Base-by-base conservation (phyloP, 2,888 invertebrate species). In the Melangyna quadrimaculata region DNA sequence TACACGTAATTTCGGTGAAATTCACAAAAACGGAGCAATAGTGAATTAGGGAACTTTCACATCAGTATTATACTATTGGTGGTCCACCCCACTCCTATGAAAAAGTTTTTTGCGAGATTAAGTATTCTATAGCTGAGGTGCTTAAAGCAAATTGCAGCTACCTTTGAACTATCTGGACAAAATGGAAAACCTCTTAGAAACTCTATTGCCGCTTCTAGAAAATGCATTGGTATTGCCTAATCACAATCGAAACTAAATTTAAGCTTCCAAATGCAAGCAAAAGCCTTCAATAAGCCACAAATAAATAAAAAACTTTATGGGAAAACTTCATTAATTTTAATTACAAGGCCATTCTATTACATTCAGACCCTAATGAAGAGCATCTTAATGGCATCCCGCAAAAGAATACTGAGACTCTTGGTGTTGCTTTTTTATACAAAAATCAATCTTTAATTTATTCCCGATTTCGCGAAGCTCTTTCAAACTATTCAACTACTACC, bases 211-310 rank as follows among this genome's bases (percentile, higher is more conserved):
- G n/a, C n/a, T n/a, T n/a, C n/a, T n/a, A n/a, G n/a, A n/a, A 27
- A 5, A 40, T 17, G 7, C 4, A 61, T 94, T 37, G 93, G 94
- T 87, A 94, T 93, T 65, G 94, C 19, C n/a, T n/a, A n/a, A n/a
- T n/a, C n/a, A n/a, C n/a, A 22, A 94, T 71, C 27, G 14, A 51
- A 24, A 4, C 1, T 14, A 14, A 14, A 51, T 27, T 27, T n/a
- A 51, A 51, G 12, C 35, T 35, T 35, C 35, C 35, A 55, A 32
- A 55, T 55, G 17, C 17, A 32, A 55, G 32, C 32, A 27, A n/a
- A 32, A 32, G 6, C 19, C 29, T n/a, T n/a, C n/a, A n/a, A n/a
- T n/a, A 55, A 55, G 10, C 32, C 32, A 10, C 32, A n/a, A n/a
- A 55, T n/a, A 10, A n/a, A n/a, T 9, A 6, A 51, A 10, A 95